phyloP scores from a whole-genome alignment of 1,140 invertebrate genomes.

The Megalopta genalis region DNA sequence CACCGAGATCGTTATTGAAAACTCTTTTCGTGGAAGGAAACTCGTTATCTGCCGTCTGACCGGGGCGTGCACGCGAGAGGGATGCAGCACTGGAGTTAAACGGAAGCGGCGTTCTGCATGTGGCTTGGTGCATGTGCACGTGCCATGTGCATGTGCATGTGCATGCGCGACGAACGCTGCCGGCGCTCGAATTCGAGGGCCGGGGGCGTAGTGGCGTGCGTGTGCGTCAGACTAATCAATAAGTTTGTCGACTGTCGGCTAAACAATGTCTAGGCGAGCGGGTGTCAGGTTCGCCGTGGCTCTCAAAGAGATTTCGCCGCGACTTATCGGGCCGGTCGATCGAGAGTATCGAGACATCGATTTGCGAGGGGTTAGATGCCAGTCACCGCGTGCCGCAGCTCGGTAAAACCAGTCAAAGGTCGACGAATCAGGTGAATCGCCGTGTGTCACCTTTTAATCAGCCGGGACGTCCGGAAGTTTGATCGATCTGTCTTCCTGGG shows the following conservation, averaged over 20 bases:
- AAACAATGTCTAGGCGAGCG: constrained; percentile 50
- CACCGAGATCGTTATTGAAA: constrained; percentile 39
- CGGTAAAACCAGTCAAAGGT: too few relatives aligned
- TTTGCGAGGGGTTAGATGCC: neutral
- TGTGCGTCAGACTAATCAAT: constrained; percentile 52
- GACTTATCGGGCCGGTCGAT: neutral
- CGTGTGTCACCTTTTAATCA: too few relatives aligned
- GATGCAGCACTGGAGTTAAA: constrained; percentile 16
- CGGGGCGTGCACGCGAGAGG: neutral
- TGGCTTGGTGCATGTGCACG: too few relatives aligned
- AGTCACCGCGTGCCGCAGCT: too few relatives aligned
- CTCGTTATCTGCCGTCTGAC: constrained; percentile 37
- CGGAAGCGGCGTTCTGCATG: neutral
- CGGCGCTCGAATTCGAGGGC: constrained; percentile 26
- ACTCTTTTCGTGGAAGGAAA: constrained; percentile 34
- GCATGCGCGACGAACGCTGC: constrained; percentile 4
- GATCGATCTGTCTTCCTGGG: too few relatives aligned
- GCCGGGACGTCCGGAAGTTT: too few relatives aligned
- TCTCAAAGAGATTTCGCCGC: constrained; percentile 19
- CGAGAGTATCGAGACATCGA: neutral
- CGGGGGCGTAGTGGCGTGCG: constrained; percentile 1
- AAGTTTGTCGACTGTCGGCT: constrained; percentile 52
- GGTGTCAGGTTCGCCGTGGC: neutral
- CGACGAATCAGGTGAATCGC: too few relatives aligned
- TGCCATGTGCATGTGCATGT: neutral